Conservation (phyloP, 1,140 invertebrate species). For the Sminthurinus signatus region DNA sequence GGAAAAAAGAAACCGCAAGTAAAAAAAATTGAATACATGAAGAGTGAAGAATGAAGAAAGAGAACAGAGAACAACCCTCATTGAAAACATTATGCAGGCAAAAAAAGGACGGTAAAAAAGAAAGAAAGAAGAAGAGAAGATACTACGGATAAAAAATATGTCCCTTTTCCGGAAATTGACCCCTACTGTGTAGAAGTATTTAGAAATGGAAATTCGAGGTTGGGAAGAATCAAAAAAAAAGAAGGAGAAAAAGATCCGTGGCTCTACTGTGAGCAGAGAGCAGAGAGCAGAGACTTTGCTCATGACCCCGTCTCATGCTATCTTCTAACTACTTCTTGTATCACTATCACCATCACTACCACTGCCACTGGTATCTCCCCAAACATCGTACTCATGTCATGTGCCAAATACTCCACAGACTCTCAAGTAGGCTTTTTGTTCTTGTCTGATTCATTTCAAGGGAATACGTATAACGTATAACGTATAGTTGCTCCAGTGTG, state of each 20-base stretch:
- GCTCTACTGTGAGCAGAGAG: slow-evolving; percentile 28
- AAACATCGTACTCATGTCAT: too few species aligned
- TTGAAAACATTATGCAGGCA: slow-evolving; percentile 2
- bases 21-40: too few species aligned
- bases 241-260: slow-evolving; percentile 10
- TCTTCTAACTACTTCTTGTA: slow-evolving; percentile 4
- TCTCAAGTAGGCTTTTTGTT: too few species aligned
- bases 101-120: background rate
- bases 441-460: too few species aligned
- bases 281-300: slow-evolving; percentile 14
- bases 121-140: slow-evolving; percentile 4
- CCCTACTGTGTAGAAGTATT: slow-evolving; percentile 37
- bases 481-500: background rate
- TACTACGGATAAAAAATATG: slow-evolving; percentile 35
- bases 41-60: too few species aligned
- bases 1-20: too few species aligned
- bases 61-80: too few species aligned
- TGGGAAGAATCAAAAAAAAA: too few species aligned
- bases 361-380: too few species aligned
- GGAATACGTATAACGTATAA: too few species aligned
- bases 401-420: too few species aligned
- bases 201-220: slow-evolving; percentile 40
- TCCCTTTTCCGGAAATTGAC: slow-evolving; percentile 33
- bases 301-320: slow-evolving; percentile 34
- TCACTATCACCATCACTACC: background rate